phyloP scores from a whole-genome alignment of 2,888 invertebrate genomes.

The Ormyrus rosae region DNA sequence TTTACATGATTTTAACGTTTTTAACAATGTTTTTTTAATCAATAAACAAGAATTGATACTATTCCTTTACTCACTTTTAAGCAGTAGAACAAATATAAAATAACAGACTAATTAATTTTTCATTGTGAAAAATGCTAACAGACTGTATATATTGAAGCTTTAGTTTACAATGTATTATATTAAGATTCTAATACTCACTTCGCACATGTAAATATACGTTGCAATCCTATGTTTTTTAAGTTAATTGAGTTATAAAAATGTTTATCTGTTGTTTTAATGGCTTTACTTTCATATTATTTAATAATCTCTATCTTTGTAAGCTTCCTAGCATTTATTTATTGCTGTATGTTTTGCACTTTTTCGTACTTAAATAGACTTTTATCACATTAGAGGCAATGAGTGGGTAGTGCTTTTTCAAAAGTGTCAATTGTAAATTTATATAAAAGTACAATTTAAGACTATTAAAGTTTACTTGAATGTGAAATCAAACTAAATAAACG shows the following conservation, averaged over 20 bases:
- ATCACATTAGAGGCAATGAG: too few relatives aligned
- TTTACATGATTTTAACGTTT: constrained; percentile 26
- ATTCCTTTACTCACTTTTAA: constrained; percentile 34
- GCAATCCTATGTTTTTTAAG: constrained; percentile 40
- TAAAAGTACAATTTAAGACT: background rate
- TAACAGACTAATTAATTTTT: constrained; percentile 21
- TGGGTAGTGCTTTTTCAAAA: background rate
- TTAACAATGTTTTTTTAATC: constrained; percentile 32
- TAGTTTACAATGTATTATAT: constrained; percentile 48
- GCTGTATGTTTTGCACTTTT: background rate
- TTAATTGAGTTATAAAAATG: constrained; percentile 28
- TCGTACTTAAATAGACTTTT: background rate
- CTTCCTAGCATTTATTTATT: too few relatives aligned
- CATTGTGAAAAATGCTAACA: constrained; percentile 41
- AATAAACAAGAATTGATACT: constrained; percentile 19
- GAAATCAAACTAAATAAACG: constrained; percentile 4
- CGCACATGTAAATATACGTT: constrained; percentile 46
- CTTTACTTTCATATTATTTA: background rate
- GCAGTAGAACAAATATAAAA: constrained; percentile 25
- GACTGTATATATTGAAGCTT: constrained; percentile 55
- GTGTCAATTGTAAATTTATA: background rate
- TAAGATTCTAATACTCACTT: constrained; percentile 50
- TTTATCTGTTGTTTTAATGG: background rate
- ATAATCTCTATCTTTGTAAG: background rate
- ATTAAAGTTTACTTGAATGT: background rate